phyloP scores from a whole-genome alignment of 2,797 vertebrate genomes.

The Hemibagrus guttatus region DNA sequence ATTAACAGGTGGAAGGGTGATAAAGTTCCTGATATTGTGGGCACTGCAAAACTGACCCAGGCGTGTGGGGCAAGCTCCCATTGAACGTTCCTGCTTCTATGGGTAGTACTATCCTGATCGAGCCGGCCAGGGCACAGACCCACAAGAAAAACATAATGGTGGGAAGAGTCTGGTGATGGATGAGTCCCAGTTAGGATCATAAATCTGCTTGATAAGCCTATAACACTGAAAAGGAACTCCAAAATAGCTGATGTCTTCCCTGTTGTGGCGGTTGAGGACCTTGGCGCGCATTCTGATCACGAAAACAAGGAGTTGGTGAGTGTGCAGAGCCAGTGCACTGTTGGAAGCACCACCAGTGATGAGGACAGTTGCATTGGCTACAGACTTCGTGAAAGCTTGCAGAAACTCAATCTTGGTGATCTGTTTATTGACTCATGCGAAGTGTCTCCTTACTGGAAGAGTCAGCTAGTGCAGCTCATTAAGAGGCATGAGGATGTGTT shows the following conservation, averaged over 20 bases:
- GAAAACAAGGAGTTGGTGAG: neutral
- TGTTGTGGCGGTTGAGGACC: constrained; percentile 12
- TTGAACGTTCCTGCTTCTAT: neutral
- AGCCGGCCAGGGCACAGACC: neutral
- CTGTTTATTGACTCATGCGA: neutral
- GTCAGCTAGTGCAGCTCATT: neutral
- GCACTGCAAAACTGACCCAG: neutral
- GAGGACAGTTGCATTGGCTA: neutral
- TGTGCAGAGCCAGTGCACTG: neutral
- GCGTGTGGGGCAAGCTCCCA: neutral
- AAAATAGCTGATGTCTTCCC: constrained; percentile 25
- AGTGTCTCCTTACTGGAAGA: neutral
- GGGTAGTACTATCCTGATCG: neutral
- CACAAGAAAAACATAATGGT: constrained; percentile 2
- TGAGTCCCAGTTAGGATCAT: neutral
- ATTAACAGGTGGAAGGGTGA: too few relatives aligned
- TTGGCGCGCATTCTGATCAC: neutral
- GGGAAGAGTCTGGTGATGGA: neutral
- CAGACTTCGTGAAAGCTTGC: neutral
- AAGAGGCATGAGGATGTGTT: neutral
- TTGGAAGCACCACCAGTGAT: neutral
- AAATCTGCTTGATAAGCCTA: neutral
- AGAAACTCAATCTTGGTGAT: neutral
- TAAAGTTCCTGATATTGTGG: too few relatives aligned
- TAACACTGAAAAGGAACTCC: neutral